These are phyloP conservation scores for Rhea pennata DNA, from an alignment of 2,113 vertebrate species.

Conservation along the genomic window DNA sequence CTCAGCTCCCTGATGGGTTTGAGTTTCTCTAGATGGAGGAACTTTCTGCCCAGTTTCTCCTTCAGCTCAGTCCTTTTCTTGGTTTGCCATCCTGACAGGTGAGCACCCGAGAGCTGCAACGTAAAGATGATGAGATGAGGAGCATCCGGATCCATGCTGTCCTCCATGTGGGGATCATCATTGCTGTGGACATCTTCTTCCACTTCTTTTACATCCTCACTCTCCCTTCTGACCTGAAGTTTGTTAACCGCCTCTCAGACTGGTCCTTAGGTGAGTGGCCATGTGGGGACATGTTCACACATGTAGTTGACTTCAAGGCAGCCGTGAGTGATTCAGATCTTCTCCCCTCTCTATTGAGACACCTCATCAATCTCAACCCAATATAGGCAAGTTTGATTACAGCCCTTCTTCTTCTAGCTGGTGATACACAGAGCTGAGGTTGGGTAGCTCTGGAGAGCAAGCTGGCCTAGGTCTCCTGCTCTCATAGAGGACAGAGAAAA, in stretches of 20 bases:
- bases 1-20: accelerated
- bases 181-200: slow-evolving; percentile 87
- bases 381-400: background rate
- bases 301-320: background rate
- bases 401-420: accelerated
- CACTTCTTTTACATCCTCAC: slow-evolving; percentile 97
- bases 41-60: accelerated
- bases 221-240: slow-evolving; percentile 90
- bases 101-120: slow-evolving; percentile 77
- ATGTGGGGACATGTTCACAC: accelerated
- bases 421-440: background rate
- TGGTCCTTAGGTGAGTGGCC: slow-evolving; percentile 87
- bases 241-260: slow-evolving; percentile 86
- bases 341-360: background rate
- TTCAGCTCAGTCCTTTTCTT: background rate
- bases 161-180: slow-evolving; percentile 77
- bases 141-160: slow-evolving; percentile 81
- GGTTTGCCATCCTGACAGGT: slow-evolving; percentile 72
- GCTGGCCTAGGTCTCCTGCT: background rate
- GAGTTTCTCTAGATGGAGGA: background rate
- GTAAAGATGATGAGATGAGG: slow-evolving; percentile 88
- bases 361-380: background rate
- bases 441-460: accelerated
- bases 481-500: background rate
- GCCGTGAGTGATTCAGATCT: background rate